phyloP scores from a whole-genome alignment of 35 echinoderm and acorn worm genomes.

The Anneissia japonica region DNA sequence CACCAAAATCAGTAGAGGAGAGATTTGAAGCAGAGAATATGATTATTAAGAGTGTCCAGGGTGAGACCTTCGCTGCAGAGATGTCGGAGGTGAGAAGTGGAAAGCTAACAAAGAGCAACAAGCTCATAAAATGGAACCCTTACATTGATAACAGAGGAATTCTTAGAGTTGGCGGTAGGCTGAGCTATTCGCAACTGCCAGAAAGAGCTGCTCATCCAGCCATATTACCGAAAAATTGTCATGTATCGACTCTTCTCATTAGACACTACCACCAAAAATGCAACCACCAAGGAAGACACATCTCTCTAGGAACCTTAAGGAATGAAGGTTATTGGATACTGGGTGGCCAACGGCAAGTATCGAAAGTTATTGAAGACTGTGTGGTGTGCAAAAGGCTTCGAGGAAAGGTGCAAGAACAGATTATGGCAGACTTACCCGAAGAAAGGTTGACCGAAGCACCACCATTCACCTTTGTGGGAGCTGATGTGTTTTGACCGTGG shows the following conservation, averaged over 20 bases:
- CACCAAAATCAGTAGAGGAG: constrained; percentile 24
- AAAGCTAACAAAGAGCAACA: constrained; percentile 23
- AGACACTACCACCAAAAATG: constrained; percentile 16
- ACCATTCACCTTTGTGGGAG: constrained; percentile 45
- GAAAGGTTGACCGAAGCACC: constrained; percentile 50
- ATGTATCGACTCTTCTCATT: constrained; percentile 31
- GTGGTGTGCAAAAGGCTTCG: constrained; percentile 27
- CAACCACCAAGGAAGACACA: constrained; percentile 32
- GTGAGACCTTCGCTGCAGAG: constrained; percentile 8
- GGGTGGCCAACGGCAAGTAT: constrained; percentile 22
- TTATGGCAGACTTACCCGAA: constrained; percentile 46
- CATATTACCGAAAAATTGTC: constrained; percentile 26
- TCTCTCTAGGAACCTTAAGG: constrained; percentile 22
- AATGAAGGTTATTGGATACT: constrained; percentile 44
- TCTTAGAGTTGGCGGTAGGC: constrained; percentile 42
- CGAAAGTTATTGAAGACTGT: constrained; percentile 27
- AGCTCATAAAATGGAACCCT: constrained; percentile 22
- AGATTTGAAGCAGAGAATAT: constrained; percentile 2
- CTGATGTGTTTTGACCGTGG: constrained; percentile 24
- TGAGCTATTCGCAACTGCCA: constrained; percentile 17
- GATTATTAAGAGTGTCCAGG: constrained; percentile 15
- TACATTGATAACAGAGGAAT: constrained; percentile 15
- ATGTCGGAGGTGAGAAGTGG: constrained; percentile 9
- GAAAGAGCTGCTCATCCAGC: constrained; percentile 24
- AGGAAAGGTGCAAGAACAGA: constrained; percentile 7